These are phyloP conservation scores for Theodoxus fluviatilis DNA, from an alignment of 2,888 invertebrate genomes.

Conservation along the genomic window DNA sequence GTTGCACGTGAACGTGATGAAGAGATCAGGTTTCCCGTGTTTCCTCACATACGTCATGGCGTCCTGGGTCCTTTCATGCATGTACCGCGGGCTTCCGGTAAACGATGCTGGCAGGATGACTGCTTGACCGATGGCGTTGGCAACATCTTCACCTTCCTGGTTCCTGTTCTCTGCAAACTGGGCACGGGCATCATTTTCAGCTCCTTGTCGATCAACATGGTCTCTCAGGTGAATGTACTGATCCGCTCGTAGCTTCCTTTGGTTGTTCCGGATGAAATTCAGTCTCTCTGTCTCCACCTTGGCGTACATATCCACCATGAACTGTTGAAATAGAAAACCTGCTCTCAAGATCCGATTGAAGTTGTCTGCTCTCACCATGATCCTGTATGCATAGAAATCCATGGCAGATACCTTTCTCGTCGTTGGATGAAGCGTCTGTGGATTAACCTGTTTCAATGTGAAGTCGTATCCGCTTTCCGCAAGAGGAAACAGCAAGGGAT, in stretches of 20 bases:
- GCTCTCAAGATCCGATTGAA: slow-evolving; percentile 17
- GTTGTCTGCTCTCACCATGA: slow-evolving; percentile 24
- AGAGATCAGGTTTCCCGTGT: slow-evolving; percentile 66
- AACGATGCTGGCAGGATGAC: slow-evolving; percentile 51
- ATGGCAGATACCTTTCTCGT: slow-evolving; percentile 44
- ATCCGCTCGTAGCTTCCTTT: slow-evolving; percentile 29
- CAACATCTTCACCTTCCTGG: slow-evolving; percentile 39
- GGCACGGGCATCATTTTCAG: no score
- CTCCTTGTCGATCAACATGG: slow-evolving; percentile 32
- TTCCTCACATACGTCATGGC: slow-evolving; percentile 65
- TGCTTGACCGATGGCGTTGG: slow-evolving; percentile 32
- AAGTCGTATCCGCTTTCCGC: slow-evolving; percentile 34
- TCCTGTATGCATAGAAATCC: slow-evolving; percentile 34
- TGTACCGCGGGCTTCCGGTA: slow-evolving; percentile 56
- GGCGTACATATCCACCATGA: slow-evolving; percentile 33
- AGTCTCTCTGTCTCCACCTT: slow-evolving; percentile 35
- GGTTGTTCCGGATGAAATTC: slow-evolving; percentile 25
- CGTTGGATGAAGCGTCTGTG: slow-evolving; percentile 17
- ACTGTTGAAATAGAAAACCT: background rate
- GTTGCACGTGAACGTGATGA: slow-evolving; percentile 40
- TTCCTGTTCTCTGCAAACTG: no score
- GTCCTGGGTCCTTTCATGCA: slow-evolving; percentile 64
- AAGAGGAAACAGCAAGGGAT: slow-evolving; percentile 1
- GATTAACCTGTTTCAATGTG: background rate
- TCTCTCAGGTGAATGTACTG: slow-evolving; percentile 47